phyloP scores from a whole-genome alignment of 2,113 vertebrate species.

The Excalfactoria chinensis region DNA sequence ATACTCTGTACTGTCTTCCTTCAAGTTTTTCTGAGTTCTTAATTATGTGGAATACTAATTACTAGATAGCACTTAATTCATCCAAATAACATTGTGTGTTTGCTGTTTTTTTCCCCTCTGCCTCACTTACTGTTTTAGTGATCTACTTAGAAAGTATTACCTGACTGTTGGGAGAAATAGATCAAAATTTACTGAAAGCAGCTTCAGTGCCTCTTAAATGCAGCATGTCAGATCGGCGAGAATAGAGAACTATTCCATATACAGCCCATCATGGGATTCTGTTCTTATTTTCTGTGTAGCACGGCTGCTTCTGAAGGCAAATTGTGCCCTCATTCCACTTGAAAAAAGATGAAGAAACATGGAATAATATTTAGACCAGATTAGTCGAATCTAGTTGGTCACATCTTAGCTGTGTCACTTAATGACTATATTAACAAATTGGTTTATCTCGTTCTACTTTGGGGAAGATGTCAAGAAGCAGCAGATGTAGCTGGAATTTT shows the following conservation, averaged over 20 bases:
- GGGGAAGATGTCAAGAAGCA: neutral
- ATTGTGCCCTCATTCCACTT: neutral
- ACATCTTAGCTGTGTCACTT: neutral
- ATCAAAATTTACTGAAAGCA: neutral
- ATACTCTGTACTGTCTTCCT: neutral
- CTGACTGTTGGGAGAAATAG: neutral
- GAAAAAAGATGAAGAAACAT: neutral
- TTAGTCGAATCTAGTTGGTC: neutral
- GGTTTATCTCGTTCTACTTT: neutral
- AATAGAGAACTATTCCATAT: neutral
- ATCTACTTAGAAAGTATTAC: neutral
- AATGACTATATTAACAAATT: neutral
- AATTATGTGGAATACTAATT: neutral
- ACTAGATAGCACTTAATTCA: neutral
- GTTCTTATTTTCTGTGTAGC: neutral
- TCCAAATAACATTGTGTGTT: neutral
- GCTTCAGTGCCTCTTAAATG: neutral
- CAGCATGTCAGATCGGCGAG: neutral
- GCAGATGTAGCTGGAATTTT: neutral
- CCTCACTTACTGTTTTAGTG: neutral
- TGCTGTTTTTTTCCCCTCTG: neutral
- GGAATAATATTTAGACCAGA: neutral
- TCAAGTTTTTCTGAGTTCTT: neutral
- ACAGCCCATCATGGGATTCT: neutral
- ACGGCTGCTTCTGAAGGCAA: slow-evolving; percentile 15